These are phyloP conservation scores for Phocoena sinus DNA, from an alignment of 2,113 vertebrate species.

Conservation along the genomic window DNA sequence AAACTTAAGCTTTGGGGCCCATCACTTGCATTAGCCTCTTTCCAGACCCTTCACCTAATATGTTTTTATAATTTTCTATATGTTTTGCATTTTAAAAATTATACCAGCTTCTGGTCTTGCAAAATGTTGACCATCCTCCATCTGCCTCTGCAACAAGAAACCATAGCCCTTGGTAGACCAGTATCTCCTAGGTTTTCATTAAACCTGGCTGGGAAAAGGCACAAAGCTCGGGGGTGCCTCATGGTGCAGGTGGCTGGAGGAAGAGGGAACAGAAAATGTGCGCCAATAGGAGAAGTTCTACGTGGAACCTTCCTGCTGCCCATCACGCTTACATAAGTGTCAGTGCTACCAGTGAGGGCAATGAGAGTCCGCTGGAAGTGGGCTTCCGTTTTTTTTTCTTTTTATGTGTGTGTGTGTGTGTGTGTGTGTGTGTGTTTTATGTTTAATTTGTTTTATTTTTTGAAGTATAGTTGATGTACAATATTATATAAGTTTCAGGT, in stretches of 20 bases:
- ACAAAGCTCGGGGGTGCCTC: neutral
- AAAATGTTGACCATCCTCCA: neutral
- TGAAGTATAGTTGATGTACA: neutral
- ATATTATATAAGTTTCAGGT: neutral
- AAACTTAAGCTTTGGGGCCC: neutral
- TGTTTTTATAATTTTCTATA: neutral
- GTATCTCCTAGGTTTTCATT: neutral
- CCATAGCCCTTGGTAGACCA: neutral
- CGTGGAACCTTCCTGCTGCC: neutral
- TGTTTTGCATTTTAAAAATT: neutral
- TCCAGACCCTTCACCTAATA: neutral
- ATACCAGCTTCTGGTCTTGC: neutral
- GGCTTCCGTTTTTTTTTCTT: neutral
- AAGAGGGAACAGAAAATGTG: neutral
- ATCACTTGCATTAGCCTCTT: neutral
- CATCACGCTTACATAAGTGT: rapidly evolving
- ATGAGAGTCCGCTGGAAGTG: neutral
- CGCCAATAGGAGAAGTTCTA: neutral
- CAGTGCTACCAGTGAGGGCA: neutral
- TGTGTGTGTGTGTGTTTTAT: neutral
- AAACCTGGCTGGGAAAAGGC: neutral
- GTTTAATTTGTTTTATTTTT: neutral
- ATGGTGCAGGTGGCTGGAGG: neutral
- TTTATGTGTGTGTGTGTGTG: neutral
- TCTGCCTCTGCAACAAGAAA: neutral